Percentiles rank a stretch among this genome's conserved stretches.
Conservation (phyloP, 2,888 invertebrate genomes). For the Xylota segnis region DNA sequence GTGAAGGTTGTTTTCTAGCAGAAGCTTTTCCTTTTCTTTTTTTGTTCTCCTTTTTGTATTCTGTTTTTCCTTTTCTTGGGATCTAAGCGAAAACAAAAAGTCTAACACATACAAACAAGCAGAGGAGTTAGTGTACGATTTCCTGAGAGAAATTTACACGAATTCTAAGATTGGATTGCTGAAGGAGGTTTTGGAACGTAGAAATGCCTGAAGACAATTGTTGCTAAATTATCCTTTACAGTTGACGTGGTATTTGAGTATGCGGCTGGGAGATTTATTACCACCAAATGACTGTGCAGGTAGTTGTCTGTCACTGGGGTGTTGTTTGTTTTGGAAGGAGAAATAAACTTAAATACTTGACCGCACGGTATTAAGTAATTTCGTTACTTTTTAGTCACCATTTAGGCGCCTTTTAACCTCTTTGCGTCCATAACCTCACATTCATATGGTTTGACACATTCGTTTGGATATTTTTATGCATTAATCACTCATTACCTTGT, state of each 20-base stretch:
- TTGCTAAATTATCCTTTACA: conserved; percentile 53
- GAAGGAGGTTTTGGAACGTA: background rate
- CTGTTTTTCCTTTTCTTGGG: background rate
- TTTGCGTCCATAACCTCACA: too few relatives aligned
- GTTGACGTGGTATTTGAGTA: conserved; percentile 40
- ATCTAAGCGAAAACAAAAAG: conserved; percentile 11
- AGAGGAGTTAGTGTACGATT: conserved; percentile 25
- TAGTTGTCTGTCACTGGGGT: conserved; percentile 22
- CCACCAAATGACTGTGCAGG: conserved; percentile 32
- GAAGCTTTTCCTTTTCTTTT: conserved; percentile 21
- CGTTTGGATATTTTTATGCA: too few relatives aligned
- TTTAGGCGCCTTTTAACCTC: too few relatives aligned
- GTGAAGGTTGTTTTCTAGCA: conserved; percentile 67
- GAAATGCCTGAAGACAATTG: conserved; percentile 56
- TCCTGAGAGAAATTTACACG: conserved; percentile 32
- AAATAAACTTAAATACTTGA: background rate
- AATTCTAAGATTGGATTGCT: conserved; percentile 31
- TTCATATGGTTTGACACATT: too few relatives aligned
- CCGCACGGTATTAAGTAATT: background rate
- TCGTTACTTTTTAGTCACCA: background rate
- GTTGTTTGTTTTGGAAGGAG: conserved; percentile 1
- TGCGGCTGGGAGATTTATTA: conserved; percentile 36
- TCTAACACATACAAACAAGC: conserved; percentile 15
- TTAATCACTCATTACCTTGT: too few relatives aligned
- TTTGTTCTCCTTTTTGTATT: background rate